phyloP scores from a whole-genome alignment of 2,113 vertebrate species.

The Paralichthys olivaceus region DNA sequence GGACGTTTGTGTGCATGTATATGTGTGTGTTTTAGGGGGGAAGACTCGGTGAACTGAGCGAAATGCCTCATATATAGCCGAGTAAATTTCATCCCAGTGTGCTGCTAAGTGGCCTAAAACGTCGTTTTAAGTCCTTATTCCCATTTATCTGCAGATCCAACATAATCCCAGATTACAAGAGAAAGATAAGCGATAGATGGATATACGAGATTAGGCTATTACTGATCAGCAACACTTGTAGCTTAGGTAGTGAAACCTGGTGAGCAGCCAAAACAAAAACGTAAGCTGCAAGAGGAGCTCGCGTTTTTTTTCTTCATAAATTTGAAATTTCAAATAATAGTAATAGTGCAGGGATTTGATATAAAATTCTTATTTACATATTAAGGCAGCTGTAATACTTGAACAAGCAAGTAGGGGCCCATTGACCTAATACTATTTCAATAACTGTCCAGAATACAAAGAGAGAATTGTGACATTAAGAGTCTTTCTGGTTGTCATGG shows the following conservation, averaged over 20 bases:
- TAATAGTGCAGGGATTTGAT: no score
- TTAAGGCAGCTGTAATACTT: no score
- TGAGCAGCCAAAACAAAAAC: constrained; percentile 19
- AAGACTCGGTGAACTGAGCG: constrained; percentile 55
- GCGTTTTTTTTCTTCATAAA: background rate
- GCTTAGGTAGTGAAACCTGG: constrained; percentile 41
- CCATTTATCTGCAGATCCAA: constrained; percentile 53
- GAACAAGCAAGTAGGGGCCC: no score
- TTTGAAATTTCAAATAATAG: background rate
- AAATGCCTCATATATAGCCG: constrained; percentile 44
- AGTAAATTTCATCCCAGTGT: constrained; percentile 35
- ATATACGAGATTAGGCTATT: constrained; percentile 55
- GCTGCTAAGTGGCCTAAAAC: constrained; percentile 64
- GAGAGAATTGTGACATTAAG: no score
- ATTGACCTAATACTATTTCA: no score
- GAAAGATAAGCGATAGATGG: constrained; percentile 60
- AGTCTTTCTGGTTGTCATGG: background rate
- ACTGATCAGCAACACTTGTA: constrained; percentile 21
- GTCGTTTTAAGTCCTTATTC: constrained; percentile 30
- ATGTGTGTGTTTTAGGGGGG: constrained; percentile 20
- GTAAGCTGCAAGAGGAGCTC: constrained; percentile 3
- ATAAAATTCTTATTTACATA: no score
- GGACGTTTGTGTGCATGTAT: background rate
- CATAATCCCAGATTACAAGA: constrained; percentile 69
- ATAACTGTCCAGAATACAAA: no score